phyloP scores from a whole-genome alignment of 1,140 invertebrate species.

The Dendrolimus punctatus region DNA sequence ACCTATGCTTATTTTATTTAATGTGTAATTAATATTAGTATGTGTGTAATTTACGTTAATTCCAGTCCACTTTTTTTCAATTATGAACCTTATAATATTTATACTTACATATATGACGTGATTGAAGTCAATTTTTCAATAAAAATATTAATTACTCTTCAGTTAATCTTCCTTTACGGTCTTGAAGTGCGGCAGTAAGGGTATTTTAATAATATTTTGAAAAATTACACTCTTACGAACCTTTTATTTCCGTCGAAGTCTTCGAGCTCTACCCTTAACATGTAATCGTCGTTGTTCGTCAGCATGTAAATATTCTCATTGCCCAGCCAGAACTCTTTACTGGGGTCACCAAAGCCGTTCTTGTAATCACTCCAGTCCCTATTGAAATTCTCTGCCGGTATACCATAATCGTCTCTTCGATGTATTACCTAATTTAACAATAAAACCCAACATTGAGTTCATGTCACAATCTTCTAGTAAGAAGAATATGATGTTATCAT shows the following conservation, averaged over 20 bases:
- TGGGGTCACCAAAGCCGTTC: constrained; percentile 93
- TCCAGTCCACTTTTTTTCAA: no score
- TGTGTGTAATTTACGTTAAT: no score
- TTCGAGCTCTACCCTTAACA: constrained; percentile 89
- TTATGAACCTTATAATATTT: no score
- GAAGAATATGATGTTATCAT: background rate
- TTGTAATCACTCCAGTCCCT: constrained; percentile 96
- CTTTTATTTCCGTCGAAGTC: constrained; percentile 95
- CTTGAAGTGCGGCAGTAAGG: background rate
- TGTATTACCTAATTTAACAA: constrained; percentile 83
- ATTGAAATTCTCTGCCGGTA: constrained; percentile 93
- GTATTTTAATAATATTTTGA: background rate
- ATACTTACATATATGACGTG: no score
- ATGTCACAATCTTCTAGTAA: background rate
- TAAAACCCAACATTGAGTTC: no score
- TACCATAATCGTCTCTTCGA: constrained; percentile 88
- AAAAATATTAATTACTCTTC: no score
- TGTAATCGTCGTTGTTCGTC: constrained; percentile 95
- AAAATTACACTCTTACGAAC: constrained; percentile 53
- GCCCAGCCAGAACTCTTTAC: constrained; percentile 93
- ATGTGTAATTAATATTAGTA: no score
- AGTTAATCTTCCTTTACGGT: no score
- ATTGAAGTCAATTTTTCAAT: no score
- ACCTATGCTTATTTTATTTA: no score
- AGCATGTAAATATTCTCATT: constrained; percentile 96